A percentile compares a stretch with the other conserved stretches of the same genome.
Conservation (phyloP, 2,797 vertebrate genomes). For the Cryptoprocta ferox region DNA sequence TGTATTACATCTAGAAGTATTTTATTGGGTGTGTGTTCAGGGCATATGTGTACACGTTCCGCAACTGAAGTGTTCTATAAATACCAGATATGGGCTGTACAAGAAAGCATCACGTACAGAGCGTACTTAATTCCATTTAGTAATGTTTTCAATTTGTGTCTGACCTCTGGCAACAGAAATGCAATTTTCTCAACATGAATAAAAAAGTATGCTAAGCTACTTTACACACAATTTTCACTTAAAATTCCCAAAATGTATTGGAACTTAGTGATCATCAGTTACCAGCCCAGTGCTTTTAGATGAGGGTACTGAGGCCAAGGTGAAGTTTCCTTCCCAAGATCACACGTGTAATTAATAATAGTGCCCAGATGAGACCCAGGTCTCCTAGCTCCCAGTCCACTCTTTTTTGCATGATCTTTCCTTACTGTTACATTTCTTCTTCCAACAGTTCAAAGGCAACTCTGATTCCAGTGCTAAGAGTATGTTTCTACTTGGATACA, state of each 20-base stretch:
- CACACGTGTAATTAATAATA: not conserved
- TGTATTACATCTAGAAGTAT: constrained; percentile 78
- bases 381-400: not conserved
- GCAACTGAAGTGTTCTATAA: constrained; percentile 75
- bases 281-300: not conserved
- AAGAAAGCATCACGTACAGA: constrained; percentile 58
- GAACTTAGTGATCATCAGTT: not conserved
- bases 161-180: constrained; percentile 72
- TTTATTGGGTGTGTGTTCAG: constrained; percentile 69
- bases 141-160: constrained; percentile 66
- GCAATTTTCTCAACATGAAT: constrained; percentile 55
- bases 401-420: not conserved
- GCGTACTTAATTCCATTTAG: constrained; percentile 71
- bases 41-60: constrained; percentile 69
- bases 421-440: not conserved
- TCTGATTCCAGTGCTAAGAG: not conserved
- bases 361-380: not conserved
- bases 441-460: constrained; percentile 12
- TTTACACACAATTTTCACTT: constrained; percentile 51
- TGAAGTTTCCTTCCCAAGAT: not conserved
- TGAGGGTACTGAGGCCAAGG: not conserved
- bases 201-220: constrained; percentile 32
- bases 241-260: not conserved
- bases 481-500: not conserved
- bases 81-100: constrained; percentile 71